These are phyloP conservation scores for Drosophila insularis DNA, from an alignment of 1,140 invertebrate genomes.

Conservation along the genomic window DNA sequence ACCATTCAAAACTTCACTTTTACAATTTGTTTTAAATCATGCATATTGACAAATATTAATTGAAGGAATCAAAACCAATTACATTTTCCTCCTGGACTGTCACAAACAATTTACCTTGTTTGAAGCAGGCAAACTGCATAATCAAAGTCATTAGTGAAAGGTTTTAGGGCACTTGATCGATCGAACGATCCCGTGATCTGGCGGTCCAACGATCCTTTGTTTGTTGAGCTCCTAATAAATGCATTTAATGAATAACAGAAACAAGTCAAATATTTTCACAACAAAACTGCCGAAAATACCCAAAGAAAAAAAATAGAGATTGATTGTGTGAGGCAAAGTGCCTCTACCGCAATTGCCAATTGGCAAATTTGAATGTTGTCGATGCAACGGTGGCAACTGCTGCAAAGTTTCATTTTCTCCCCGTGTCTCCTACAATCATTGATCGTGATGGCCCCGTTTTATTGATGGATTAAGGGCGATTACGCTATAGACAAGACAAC, in stretches of 20 bases:
- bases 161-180: constrained; percentile 80
- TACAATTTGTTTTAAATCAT: constrained; percentile 29
- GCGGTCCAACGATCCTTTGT: constrained; percentile 45
- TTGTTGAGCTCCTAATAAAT: constrained; percentile 71
- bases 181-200: constrained; percentile 49
- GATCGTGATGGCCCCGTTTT: constrained; percentile 82
- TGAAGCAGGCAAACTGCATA: constrained; percentile 43
- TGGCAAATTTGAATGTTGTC: constrained; percentile 74
- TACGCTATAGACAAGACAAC: constrained; percentile 67
- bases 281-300: constrained; percentile 37
- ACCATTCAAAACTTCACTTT: not conserved
- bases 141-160: constrained; percentile 79
- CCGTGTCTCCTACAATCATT: not conserved
- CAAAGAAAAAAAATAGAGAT: constrained; percentile 37
- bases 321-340: constrained; percentile 65
- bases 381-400: constrained; percentile 70
- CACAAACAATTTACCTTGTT: constrained; percentile 58
- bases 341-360: constrained; percentile 64
- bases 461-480: constrained; percentile 82
- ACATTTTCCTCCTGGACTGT: constrained; percentile 33
- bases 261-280: constrained; percentile 76
- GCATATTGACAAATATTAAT: constrained; percentile 57
- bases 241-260: constrained; percentile 67
- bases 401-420: constrained; percentile 32
- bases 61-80: constrained; percentile 26